These are phyloP conservation scores for Acronicta alni DNA, from an alignment of 2,888 invertebrate species.

Conservation along the genomic window DNA sequence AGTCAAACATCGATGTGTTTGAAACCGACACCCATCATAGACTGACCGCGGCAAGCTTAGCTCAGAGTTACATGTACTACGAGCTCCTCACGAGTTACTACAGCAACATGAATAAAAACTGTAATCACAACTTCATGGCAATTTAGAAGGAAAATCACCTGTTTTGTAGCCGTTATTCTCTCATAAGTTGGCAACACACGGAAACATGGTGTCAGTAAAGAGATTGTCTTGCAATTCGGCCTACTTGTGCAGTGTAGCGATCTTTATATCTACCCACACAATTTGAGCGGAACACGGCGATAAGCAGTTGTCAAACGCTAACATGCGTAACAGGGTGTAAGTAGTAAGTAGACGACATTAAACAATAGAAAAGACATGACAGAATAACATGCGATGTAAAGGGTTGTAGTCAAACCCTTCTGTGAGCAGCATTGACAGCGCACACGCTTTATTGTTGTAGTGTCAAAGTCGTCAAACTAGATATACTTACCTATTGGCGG, in stretches of 20 bases:
- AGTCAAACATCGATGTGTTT: too few species aligned
- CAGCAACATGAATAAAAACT: slow-evolving; percentile 1
- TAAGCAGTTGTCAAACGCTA: slow-evolving; percentile 47
- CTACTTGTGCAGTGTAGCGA: slow-evolving; percentile 46
- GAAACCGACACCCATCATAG: too few species aligned
- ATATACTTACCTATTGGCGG: slow-evolving; percentile 4
- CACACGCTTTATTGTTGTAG: slow-evolving; percentile 25
- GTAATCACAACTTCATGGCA: background rate
- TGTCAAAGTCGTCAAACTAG: slow-evolving; percentile 22
- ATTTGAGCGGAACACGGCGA: slow-evolving; percentile 36
- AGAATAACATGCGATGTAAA: slow-evolving; percentile 33
- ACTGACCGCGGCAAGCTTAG: too few species aligned
- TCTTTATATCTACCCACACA: slow-evolving; percentile 37
- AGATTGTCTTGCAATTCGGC: slow-evolving; percentile 40
- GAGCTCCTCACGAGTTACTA: background rate
- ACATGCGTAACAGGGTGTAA: slow-evolving; percentile 22
- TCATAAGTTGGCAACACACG: slow-evolving; percentile 29
- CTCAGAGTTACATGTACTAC: too few species aligned
- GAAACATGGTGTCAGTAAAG: slow-evolving; percentile 24
- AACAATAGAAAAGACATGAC: slow-evolving; percentile 18
- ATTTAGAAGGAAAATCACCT: slow-evolving; percentile 20
- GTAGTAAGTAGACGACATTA: slow-evolving; percentile 13
- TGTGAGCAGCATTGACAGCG: slow-evolving; percentile 26
- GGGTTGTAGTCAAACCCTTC: slow-evolving; percentile 30
- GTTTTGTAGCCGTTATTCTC: slow-evolving; percentile 26